These are phyloP conservation scores for Cladopsammia gracilis DNA, from an alignment of 64 coral and sea anemone genomes.

Conservation along the genomic window DNA sequence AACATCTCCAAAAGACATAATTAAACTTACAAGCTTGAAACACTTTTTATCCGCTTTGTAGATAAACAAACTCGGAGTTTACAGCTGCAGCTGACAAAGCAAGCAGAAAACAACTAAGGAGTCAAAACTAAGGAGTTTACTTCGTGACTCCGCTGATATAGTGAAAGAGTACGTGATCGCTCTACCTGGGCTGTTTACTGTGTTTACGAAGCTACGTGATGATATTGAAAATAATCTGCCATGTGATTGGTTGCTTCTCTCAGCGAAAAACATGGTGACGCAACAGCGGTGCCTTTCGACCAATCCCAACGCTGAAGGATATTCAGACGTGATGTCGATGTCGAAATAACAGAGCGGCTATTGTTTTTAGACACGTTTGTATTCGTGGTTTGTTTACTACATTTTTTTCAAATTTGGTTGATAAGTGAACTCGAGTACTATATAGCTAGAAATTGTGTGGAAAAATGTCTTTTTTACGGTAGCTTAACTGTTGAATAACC, in stretches of 20 bases:
- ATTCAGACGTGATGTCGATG: slow-evolving; percentile 43
- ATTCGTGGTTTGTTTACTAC: no score
- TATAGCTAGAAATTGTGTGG: no score
- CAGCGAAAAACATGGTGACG: background rate
- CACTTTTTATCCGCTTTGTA: background rate
- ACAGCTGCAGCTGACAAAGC: background rate
- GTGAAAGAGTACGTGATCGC: slow-evolving; percentile 4
- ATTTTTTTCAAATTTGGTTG: no score
- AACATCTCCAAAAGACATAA: background rate
- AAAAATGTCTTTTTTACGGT: no score
- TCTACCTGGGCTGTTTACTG: background rate
- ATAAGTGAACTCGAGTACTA: no score
- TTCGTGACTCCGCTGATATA: background rate
- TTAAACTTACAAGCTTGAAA: background rate
- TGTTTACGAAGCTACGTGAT: slow-evolving; percentile 39
- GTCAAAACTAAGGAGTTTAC: background rate
- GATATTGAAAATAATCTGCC: background rate
- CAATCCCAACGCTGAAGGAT: background rate
- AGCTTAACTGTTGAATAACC: no score
- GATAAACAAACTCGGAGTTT: background rate
- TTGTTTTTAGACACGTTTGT: background rate
- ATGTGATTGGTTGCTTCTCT: slow-evolving; percentile 4
- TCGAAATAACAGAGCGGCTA: background rate
- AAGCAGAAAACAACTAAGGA: background rate
- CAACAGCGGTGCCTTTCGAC: background rate